phyloP scores from a whole-genome alignment of 1,140 invertebrate species.

The Babylonia areolata region DNA sequence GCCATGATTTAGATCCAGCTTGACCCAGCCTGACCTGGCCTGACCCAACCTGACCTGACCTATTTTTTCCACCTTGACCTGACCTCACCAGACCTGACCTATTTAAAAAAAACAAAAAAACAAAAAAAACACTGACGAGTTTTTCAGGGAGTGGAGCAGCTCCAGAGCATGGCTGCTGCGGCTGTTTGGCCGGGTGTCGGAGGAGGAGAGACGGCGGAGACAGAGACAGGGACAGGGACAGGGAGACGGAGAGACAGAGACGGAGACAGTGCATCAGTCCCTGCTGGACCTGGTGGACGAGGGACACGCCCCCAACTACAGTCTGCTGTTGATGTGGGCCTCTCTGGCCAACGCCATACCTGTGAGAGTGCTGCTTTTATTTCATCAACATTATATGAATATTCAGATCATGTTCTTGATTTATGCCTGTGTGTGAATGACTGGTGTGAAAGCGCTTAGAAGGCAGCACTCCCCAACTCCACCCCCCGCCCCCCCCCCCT shows the following conservation, averaged over 20 bases:
- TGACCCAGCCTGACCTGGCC: no score
- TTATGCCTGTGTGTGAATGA: background rate
- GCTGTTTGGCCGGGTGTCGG: conserved; percentile 44
- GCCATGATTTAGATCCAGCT: no score
- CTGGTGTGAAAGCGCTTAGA: no score
- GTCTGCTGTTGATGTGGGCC: conserved; percentile 61
- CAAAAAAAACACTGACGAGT: no score
- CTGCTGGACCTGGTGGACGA: conserved; percentile 48
- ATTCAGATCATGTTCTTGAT: background rate
- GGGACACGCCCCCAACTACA: conserved; percentile 56
- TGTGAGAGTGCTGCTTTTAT: no score
- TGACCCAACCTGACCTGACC: no score
- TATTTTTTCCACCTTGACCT: no score
- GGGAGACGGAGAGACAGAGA: no score
- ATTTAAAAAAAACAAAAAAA: background rate
- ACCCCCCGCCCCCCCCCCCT: no score
- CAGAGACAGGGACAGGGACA: no score
- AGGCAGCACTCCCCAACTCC: no score
- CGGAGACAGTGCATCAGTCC: conserved; percentile 54
- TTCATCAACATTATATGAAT: background rate
- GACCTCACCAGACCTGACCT: no score
- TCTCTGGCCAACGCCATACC: conserved; percentile 64
- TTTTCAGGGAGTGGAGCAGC: conserved; percentile 51
- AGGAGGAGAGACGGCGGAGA: conserved; percentile 1
- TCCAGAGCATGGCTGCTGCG: conserved; percentile 54